phyloP scores from a whole-genome alignment of 2,113 vertebrate genomes.

The Lamprotornis superbus region DNA sequence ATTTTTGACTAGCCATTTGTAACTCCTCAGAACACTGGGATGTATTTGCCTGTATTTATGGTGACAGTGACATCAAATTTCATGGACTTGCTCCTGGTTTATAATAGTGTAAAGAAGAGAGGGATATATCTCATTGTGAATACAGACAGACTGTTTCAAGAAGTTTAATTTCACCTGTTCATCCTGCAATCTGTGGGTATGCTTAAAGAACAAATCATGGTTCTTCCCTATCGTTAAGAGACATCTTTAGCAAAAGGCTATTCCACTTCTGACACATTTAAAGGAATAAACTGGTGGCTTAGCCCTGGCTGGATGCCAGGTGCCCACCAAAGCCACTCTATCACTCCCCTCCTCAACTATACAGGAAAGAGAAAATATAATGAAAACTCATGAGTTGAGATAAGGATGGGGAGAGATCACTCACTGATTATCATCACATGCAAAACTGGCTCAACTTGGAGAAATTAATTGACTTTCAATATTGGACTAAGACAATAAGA shows the following conservation, averaged over 20 bases:
- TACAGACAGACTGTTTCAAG: neutral
- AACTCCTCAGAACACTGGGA: neutral
- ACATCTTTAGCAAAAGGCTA: neutral
- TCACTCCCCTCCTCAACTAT: neutral
- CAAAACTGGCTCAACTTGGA: neutral
- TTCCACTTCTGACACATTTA: neutral
- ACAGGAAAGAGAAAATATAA: neutral
- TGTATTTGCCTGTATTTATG: neutral
- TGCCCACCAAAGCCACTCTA: neutral
- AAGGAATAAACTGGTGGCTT: neutral
- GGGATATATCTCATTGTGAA: neutral
- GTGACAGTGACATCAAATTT: neutral
- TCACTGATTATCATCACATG: neutral
- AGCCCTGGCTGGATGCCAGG: neutral
- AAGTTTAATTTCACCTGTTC: neutral
- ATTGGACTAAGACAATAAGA: neutral
- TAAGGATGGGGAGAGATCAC: neutral
- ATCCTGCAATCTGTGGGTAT: neutral
- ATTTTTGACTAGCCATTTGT: neutral
- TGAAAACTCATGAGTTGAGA: neutral
- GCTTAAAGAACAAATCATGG: neutral
- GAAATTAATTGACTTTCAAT: neutral
- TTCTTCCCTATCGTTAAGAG: neutral
- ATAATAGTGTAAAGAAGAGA: neutral
- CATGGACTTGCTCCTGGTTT: neutral